A percentile compares a stretch with the other conserved stretches of the same genome.
Conservation (phyloP, 2,113 vertebrate species). For the Dryoscopus gambensis region DNA sequence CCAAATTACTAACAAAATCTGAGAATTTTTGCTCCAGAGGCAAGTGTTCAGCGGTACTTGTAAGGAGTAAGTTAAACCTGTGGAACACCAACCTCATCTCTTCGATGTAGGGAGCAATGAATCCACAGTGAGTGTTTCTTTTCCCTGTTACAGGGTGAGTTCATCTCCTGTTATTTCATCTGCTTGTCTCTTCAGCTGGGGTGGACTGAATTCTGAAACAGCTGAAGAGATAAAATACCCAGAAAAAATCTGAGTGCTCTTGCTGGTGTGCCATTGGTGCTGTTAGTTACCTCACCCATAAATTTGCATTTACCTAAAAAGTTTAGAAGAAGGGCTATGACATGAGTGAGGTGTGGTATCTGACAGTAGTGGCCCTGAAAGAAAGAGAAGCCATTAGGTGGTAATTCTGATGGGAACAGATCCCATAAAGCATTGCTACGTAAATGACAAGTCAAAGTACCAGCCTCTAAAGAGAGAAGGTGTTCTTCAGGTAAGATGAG, state of each 20-base stretch:
- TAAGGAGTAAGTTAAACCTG: background rate
- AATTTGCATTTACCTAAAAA: background rate
- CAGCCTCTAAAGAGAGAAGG: background rate
- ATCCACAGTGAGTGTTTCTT: background rate
- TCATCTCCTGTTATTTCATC: background rate
- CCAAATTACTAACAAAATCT: background rate
- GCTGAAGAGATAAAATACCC: background rate
- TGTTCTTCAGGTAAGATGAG: background rate
- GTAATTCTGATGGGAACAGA: background rate
- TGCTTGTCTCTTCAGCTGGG: background rate
- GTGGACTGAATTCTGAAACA: background rate
- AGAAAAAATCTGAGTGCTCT: background rate
- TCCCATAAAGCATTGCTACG: background rate
- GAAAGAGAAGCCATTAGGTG: background rate
- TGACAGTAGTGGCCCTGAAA: background rate
- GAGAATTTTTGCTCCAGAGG: background rate
- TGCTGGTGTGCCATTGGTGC: background rate
- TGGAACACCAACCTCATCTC: background rate
- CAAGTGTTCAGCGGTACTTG: background rate
- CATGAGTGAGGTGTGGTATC: background rate
- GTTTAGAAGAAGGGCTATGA: background rate
- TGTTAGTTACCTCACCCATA: background rate
- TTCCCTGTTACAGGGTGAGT: background rate
- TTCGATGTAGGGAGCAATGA: background rate
- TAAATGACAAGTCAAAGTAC: background rate